Base-by-base conservation (phyloP, 2,888 invertebrate species). In the Harpagoxenus sublaevis region DNA sequence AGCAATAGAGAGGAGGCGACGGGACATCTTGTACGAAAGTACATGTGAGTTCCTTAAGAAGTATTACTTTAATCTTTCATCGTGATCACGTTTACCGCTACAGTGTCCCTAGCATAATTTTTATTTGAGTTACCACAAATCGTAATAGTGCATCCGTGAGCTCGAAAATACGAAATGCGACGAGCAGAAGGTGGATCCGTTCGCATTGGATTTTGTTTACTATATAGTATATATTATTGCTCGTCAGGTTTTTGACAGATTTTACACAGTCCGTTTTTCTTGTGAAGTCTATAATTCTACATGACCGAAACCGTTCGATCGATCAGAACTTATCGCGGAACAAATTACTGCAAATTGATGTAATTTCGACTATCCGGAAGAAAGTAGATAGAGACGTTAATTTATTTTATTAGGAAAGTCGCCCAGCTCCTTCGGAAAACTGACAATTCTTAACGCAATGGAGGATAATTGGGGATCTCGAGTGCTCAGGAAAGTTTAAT, bases 401-500 rank as follows among this genome's bases (percentile, higher is more conserved):
- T 71, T 81, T 18, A 39, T 81, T 81, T 81, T 60, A 81, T 60
- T 48, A 60, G 48, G n/a, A 28, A 57, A 55, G 57, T 79, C 45
- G n/a, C 35, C 15, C 48, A 10, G 35, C 31, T 55, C n/a, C 45
- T 39, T 73, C 60, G 48, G 48, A 28, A 60, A 62, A 35, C 79
- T 60, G 73, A 73, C 79, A 81, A 81, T 81, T 81, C 79, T 81
- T 81, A 73, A 71, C 9, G 79, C 71, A 79, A 81, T 35, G 57
- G 73, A 60, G 42, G 45, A 73, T 81, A 81, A 81, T 73, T 81
- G 79, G 73, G 60, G 28, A 73, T 73, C 79, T 73, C 70, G 42
- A 60, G 51, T 81, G 48, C 71, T 51, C 73, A 28, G 57, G 28
- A 51, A 81, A 81, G 79, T 81, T 81, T 81, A 81, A 75, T 62